Evolutionary conservation across 2,888 invertebrate species (phyloP), one percentile per base, ranked within the genome.

Genomic region (Caenorhabditis sp.): DNA sequence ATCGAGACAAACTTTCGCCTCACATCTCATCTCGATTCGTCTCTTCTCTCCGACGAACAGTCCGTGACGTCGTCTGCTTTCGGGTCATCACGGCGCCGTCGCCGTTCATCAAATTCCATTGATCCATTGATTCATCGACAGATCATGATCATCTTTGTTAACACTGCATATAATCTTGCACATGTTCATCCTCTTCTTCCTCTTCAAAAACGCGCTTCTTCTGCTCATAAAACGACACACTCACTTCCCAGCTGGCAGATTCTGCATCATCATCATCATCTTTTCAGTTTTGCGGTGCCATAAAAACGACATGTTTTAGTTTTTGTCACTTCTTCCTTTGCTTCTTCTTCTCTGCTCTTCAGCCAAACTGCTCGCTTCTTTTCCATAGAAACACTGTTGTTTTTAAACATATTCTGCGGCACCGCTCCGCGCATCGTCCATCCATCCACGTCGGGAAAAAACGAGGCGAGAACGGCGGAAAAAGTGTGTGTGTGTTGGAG

Each of bases 151-250:
- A 11, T 40, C 40, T 13, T 40, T 40, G 13, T 11, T 40, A 40
- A 11, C 6, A 13, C 6, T 2, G 40, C 13, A 6, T 40, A 13
- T 11, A 40, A 40, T 40, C 40, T 40, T 8, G 40, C 40, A 40
- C 47, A 47, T 47, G 18, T 47, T 11, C n/a, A 11, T 40, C 47
- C 3, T 18, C 47, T 2, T 5, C 8, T 47, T 18, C 18, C 2
- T 47, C 3, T 18, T 18, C 18, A 32, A 9, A n/a, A n/a, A 8
- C 13, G 11, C 47, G 28, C 37, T 62, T 15, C 18, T 32, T 53
- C 60, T 61, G 50, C 74, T 74, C 74, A 74, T 74, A 74, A 74
- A 67, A 74, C 72, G 50, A n/a, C n/a, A n/a, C n/a, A n/a, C n/a
- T n/a, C 58, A 62, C 56, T 72, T 74, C 65, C 65, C 74, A 74